Percentiles rank a stretch among this genome's conserved stretches.
Conservation (phyloP, 1,140 invertebrate species). For the Apis laboriosa region DNA sequence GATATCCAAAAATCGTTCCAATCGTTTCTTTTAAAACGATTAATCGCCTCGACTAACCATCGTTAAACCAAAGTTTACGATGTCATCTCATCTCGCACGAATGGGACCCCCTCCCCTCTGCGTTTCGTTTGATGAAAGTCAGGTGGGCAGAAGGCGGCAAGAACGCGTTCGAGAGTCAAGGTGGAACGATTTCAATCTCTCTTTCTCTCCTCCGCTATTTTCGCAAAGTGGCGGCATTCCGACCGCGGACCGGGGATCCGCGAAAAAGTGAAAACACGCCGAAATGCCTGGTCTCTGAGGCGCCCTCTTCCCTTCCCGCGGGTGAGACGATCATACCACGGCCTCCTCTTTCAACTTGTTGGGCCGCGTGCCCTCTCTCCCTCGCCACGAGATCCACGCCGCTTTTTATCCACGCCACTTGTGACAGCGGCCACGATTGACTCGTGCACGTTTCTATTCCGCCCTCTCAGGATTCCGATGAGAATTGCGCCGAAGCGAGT, state of each 20-base stretch:
- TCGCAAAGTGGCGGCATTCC: conserved; percentile 34
- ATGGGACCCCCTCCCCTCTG: too few species aligned
- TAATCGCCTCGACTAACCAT: too few species aligned
- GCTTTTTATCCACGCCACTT: conserved; percentile 62
- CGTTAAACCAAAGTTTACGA: too few species aligned
- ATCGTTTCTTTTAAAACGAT: too few species aligned
- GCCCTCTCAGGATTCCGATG: conserved; percentile 30
- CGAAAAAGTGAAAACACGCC: conserved; percentile 43
- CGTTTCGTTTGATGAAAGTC: too few species aligned
- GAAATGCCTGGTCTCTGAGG: conserved; percentile 30
- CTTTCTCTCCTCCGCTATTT: conserved; percentile 7
- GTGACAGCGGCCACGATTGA: conserved; percentile 67
- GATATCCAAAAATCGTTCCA: too few species aligned
- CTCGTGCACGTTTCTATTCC: conserved; percentile 71
- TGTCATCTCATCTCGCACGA: too few species aligned
- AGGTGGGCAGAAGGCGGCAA: too few species aligned
- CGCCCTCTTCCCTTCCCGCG: conserved; percentile 36
- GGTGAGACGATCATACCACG: conserved; percentile 48
- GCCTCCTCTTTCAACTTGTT: conserved; percentile 12
- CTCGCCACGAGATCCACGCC: conserved; percentile 42
- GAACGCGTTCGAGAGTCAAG: too few species aligned
- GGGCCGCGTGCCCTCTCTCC: conserved; percentile 24
- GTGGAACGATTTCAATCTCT: too few species aligned
- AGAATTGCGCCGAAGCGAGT: too few species aligned
- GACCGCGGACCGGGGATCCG: not conserved